Conservation (phyloP, 2,797 vertebrate species). For the Eidolon dupreanum region DNA sequence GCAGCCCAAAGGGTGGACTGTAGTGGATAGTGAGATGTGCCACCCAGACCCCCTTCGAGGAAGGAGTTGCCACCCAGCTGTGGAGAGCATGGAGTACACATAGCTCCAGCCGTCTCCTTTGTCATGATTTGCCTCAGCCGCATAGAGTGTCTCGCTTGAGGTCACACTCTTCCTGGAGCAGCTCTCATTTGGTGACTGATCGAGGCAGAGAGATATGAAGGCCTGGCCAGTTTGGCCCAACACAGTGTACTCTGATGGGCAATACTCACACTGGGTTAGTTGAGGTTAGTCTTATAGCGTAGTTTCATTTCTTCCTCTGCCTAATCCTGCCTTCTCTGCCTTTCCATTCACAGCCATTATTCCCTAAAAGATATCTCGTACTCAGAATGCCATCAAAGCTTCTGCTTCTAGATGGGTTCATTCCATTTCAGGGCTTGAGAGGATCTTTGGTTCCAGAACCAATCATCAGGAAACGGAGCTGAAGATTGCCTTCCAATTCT, state of each 20-base stretch:
- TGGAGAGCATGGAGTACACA: fast-evolving
- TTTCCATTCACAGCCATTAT: neutral
- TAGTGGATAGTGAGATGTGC: fast-evolving
- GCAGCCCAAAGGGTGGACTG: neutral
- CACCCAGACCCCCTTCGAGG: neutral
- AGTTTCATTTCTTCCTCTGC: neutral
- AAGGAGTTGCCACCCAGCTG: neutral
- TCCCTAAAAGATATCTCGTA: neutral
- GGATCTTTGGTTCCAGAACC: neutral
- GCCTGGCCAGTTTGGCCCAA: neutral
- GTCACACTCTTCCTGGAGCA: too few relatives aligned
- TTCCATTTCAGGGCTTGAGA: neutral
- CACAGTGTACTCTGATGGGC: fast-evolving
- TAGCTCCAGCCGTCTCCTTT: fast-evolving
- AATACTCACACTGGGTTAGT: fast-evolving
- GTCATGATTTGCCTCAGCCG: neutral
- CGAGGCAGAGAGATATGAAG: fast-evolving
- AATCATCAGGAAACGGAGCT: neutral
- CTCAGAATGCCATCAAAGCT: neutral
- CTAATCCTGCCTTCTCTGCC: neutral
- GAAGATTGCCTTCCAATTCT: neutral
- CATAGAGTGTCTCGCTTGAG: fast-evolving
- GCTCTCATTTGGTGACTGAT: neutral
- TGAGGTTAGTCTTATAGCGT: neutral
- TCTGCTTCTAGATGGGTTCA: neutral